Percentiles rank a stretch among this genome's conserved stretches.
Conservation (phyloP, 2,113 vertebrate genomes). For the Aegithalos caudatus region DNA sequence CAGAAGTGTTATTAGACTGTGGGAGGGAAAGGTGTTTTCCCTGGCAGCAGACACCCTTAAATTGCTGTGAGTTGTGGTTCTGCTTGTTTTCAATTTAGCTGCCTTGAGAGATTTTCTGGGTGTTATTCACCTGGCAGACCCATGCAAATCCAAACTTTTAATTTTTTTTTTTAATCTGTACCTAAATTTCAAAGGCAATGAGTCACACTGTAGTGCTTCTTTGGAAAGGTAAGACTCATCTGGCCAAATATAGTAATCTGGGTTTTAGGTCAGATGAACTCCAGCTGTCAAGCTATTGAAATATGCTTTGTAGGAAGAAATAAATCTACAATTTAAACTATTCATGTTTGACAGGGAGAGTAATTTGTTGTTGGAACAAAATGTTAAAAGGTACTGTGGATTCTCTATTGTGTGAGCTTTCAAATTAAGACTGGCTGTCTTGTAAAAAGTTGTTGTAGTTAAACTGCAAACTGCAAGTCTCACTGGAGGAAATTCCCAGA, state of each 20-base stretch:
- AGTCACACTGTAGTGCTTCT: background rate
- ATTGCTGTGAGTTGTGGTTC: background rate
- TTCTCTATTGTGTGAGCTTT: background rate
- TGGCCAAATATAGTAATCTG: background rate
- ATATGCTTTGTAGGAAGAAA: constrained; percentile 29
- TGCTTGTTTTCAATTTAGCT: background rate
- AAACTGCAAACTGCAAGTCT: background rate
- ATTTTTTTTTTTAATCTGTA: too few relatives aligned
- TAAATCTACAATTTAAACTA: constrained; percentile 14
- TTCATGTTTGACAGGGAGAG: background rate
- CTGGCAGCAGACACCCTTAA: background rate
- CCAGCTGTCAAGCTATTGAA: background rate
- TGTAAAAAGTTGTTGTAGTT: background rate
- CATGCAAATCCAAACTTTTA: background rate
- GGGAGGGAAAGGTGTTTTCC: background rate
- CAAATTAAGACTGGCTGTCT: background rate
- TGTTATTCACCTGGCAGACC: background rate
- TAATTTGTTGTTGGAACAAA: constrained; percentile 15
- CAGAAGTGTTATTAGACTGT: background rate
- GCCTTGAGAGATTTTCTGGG: background rate
- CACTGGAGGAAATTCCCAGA: background rate
- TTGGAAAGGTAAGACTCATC: background rate
- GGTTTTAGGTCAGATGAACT: constrained; percentile 1
- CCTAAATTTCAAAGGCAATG: background rate
- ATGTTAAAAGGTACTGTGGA: background rate